Evolutionary conservation across 2,888 invertebrate species (phyloP).

Genomic region (Mamestra brassicae): DNA sequence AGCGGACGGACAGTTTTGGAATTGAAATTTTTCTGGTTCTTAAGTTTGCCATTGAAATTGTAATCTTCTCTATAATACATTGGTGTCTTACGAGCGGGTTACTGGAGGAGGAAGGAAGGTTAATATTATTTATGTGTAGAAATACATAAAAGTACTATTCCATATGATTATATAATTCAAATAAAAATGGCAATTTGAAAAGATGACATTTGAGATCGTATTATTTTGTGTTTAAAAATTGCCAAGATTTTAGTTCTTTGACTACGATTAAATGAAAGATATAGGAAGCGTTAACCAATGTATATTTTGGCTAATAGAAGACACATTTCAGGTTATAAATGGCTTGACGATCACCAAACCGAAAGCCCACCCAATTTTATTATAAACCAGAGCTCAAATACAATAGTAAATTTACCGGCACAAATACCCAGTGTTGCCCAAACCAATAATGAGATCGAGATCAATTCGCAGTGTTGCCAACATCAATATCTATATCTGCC

Average conservation of each 20-base stretch:
- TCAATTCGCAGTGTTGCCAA: conserved; percentile 61
- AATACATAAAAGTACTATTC: too few relatives aligned
- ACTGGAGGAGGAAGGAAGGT: too few relatives aligned
- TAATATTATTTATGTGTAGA: too few relatives aligned
- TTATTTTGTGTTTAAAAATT: neutral
- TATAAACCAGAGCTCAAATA: conserved; percentile 26
- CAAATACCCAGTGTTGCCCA: conserved; percentile 37
- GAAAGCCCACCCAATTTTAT: conserved; percentile 14
- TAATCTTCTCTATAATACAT: too few relatives aligned
- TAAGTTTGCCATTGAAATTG: neutral
- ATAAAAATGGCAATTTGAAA: too few relatives aligned
- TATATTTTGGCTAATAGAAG: neutral
- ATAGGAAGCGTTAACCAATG: neutral
- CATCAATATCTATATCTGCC: conserved; percentile 62
- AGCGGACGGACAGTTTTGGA: neutral
- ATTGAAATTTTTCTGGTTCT: neutral
- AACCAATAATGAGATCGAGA: conserved; percentile 59
- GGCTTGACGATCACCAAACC: neutral
- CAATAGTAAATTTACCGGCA: conserved; percentile 28
- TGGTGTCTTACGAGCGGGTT: too few relatives aligned
- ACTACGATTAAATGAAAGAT: neutral
- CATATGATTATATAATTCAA: too few relatives aligned
- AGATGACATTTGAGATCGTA: too few relatives aligned
- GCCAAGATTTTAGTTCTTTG: neutral
- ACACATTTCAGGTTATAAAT: neutral